Evolutionary conservation across 2,113 vertebrate genomes (phyloP).

Genomic region (Gambusia affinis): DNA sequence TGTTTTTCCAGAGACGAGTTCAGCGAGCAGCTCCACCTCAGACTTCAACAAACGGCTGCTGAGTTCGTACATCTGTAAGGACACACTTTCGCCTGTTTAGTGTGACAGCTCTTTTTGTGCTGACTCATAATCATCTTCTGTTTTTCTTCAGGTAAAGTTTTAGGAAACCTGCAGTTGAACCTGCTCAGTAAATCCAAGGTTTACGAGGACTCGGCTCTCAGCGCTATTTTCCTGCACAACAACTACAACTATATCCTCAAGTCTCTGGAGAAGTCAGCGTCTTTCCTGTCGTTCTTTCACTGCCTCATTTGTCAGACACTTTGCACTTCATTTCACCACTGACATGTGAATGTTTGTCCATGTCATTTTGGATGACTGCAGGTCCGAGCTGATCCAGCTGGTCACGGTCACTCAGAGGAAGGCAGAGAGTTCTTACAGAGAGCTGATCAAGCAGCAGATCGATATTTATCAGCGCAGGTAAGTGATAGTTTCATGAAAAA

Average conservation of each 20-base stretch:
- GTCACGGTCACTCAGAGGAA: constrained; percentile 94
- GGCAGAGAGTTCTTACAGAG: constrained; percentile 88
- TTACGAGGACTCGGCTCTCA: constrained; percentile 93
- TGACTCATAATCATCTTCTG: neutral
- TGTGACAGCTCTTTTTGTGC: accelerated
- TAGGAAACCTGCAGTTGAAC: constrained; percentile 97
- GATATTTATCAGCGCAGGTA: constrained; percentile 94
- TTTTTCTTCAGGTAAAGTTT: constrained; percentile 87
- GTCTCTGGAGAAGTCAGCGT: constrained; percentile 92
- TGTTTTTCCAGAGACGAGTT: constrained; percentile 87
- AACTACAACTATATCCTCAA: constrained; percentile 99
- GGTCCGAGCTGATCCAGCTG: constrained; percentile 96
- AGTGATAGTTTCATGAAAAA: neutral
- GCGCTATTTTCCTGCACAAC: constrained; percentile 96
- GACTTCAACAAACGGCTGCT: constrained; percentile 94
- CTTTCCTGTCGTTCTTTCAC: neutral
- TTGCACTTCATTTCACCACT: neutral
- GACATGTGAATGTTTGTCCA: neutral
- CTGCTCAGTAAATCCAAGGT: constrained; percentile 97
- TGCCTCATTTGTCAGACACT: neutral
- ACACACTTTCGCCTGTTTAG: accelerated
- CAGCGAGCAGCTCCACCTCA: constrained; percentile 90
- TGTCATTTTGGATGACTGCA: constrained; percentile 46
- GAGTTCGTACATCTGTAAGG: constrained; percentile 96
- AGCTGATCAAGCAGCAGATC: constrained; percentile 94